Evolutionary conservation across 2,888 invertebrate genomes (phyloP), one percentile per base, ranked within the genome.

Genomic region (Clepsis dumicolana): DNA sequence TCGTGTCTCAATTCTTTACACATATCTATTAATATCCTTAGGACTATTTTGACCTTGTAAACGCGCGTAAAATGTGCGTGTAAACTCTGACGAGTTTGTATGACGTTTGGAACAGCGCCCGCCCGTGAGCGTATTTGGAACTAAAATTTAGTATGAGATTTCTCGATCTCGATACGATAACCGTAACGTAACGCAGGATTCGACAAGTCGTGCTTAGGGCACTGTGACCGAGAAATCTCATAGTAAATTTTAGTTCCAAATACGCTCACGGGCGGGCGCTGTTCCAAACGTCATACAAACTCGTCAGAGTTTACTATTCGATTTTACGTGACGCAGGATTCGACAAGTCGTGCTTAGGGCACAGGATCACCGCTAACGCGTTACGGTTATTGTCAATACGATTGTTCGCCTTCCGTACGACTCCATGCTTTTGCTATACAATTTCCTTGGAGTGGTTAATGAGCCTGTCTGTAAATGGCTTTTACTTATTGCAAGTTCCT

Each of bases 341-440:
- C n/a, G n/a, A n/a, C n/a, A n/a, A n/a, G 78, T 80, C 76, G 77
- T 78, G 70, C 73, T 12, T 74, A 70, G 82, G 77, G 81, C 85
- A 85, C 85, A 84, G 84, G 85, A 87, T 81, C 81, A 82, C 73
- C 80, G 79, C 72, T 79, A 81, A 78, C 84, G 86, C 85, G 89
- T 87, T 85, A 90, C 87, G 89, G 84, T 84, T 85, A 87, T 89
- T 89, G 88, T 84, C 79, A 80, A 81, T 80, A 76, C 86, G 80
- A 89, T 90, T 89, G 90, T 89, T 87, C 83, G 84, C 16, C 16
- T 0, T 80, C 81, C 81, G 77, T 76, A 79, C 78, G 78, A 79
- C 78, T 77, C 72, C 77, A 80, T 75, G 75, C 83, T 82, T 85
- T 82, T 81, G 85, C 87, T 84, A 80, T 79, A 77, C 79, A 81